phyloP scores from a whole-genome alignment of 2,888 invertebrate genomes.

The Schizotus pectinicornis region DNA sequence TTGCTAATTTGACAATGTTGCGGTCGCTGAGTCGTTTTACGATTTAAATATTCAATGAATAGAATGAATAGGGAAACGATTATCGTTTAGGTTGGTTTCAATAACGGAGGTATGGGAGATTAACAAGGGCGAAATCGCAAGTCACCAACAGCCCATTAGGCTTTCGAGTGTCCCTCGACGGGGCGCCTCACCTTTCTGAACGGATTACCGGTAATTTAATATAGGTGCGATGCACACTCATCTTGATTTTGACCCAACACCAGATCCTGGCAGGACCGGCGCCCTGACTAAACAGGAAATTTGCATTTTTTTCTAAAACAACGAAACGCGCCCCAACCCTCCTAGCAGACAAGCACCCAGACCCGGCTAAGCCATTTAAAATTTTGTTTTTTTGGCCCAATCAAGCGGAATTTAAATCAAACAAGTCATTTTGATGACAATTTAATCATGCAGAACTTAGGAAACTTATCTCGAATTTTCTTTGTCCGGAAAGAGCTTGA shows the following conservation, averaged over 20 bases:
- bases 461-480: no score
- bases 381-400: no score
- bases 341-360: no score
- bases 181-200: slow-evolving; percentile 26
- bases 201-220: slow-evolving; percentile 23
- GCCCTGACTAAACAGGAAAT: no score
- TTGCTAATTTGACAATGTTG: not conserved
- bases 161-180: slow-evolving; percentile 19
- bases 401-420: no score
- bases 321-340: no score
- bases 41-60: slow-evolving; percentile 9
- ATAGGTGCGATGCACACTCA: slow-evolving; percentile 11
- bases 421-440: no score
- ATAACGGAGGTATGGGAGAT: slow-evolving; percentile 30
- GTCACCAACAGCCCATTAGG: slow-evolving; percentile 34
- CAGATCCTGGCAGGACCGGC: no score
- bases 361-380: no score
- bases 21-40: not conserved
- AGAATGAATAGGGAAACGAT: slow-evolving; percentile 11
- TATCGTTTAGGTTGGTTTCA: slow-evolving; percentile 28
- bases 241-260: not conserved
- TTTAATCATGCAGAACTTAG: no score
- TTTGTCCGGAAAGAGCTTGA: no score
- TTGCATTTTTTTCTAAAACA: no score
- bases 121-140: slow-evolving; percentile 35